Percentiles rank a stretch among this genome's conserved stretches.
Conservation (phyloP, 2,113 vertebrate species). For the Sphyrna mokarran region DNA sequence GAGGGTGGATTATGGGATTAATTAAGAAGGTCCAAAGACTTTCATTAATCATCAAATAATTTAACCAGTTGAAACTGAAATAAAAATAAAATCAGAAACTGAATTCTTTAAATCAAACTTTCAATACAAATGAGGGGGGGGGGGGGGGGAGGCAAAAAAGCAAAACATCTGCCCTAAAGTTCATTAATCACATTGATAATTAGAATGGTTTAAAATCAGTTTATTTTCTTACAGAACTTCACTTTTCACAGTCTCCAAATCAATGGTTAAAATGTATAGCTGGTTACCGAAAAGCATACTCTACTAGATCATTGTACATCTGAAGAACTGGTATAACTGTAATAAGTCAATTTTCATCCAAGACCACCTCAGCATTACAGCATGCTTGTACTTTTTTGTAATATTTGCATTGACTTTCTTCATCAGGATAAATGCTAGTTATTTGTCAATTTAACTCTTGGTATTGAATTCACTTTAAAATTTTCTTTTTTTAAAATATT, state of each 20-base stretch:
- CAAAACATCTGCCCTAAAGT: neutral
- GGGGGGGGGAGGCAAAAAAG: neutral
- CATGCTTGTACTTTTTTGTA: neutral
- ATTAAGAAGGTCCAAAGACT: neutral
- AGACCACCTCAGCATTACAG: neutral
- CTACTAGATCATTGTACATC: neutral
- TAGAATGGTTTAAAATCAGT: conserved; percentile 23
- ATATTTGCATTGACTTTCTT: neutral
- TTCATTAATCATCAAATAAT: neutral
- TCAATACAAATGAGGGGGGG: neutral
- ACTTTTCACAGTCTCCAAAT: conserved; percentile 31
- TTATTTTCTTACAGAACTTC: conserved; percentile 30
- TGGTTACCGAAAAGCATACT: conserved; percentile 14
- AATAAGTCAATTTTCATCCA: neutral
- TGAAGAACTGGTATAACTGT: neutral
- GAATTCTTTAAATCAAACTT: neutral
- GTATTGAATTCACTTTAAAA: neutral
- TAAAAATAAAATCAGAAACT: neutral
- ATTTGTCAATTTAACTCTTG: neutral
- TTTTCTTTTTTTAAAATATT: neutral
- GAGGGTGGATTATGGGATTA: neutral
- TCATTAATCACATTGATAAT: neutral
- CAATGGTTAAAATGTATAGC: neutral
- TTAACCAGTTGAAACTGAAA: neutral
- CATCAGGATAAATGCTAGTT: neutral